Evolutionary conservation across 2,113 vertebrate genomes (phyloP).

Genomic region (Paratilapia polleni): DNA sequence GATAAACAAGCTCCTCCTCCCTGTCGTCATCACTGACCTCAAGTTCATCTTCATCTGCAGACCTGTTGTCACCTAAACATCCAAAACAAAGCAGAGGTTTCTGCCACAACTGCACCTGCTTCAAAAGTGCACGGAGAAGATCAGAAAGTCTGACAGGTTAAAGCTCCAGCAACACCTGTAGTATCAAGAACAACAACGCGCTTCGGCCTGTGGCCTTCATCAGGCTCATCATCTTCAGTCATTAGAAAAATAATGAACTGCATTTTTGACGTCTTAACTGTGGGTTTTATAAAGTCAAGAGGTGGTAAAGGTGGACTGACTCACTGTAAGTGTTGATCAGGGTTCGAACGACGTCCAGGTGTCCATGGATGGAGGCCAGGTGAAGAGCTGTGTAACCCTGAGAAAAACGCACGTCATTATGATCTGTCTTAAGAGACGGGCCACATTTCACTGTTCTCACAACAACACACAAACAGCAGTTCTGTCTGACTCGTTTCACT

Average conservation of each 20-base stretch:
- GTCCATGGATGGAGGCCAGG: constrained; percentile 77
- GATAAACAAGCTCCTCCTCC: background rate
- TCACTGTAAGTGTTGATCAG: constrained; percentile 73
- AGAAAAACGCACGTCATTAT: constrained; percentile 1
- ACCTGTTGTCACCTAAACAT: background rate
- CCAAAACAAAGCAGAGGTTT: background rate
- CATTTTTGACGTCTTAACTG: too few relatives aligned
- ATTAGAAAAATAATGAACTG: too few relatives aligned
- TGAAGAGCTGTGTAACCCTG: constrained; percentile 80
- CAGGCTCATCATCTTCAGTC: too few relatives aligned
- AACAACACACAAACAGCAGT: background rate
- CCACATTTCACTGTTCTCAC: background rate
- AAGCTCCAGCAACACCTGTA: too few relatives aligned
- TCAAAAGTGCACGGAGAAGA: too few relatives aligned
- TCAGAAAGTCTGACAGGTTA: background rate
- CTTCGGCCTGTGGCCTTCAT: too few relatives aligned
- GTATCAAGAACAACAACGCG: too few relatives aligned
- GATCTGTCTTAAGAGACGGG: too few relatives aligned
- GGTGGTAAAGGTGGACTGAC: constrained; percentile 7
- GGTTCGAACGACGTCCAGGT: constrained; percentile 64
- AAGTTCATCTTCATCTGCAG: background rate
- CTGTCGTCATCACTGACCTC: too few relatives aligned
- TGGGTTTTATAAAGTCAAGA: background rate
- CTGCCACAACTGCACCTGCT: too few relatives aligned
- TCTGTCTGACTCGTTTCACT: background rate